Percentiles rank a stretch among this genome's conserved stretches.
Conservation (phyloP, 1,140 invertebrate genomes). For the Cataglyphis hispanica region DNA sequence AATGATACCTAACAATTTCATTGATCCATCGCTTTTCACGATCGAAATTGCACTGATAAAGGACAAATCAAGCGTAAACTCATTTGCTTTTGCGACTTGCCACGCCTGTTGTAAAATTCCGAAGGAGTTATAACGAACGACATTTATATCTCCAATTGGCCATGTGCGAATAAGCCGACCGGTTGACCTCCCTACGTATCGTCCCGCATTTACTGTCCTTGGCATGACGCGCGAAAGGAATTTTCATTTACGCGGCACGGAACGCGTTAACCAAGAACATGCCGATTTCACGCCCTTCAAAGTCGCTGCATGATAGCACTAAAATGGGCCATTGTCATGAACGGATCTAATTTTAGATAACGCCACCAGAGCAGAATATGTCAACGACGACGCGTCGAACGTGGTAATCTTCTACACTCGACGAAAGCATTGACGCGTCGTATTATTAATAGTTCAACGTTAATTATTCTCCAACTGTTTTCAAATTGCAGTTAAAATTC, state of each 20-base stretch:
- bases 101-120: neutral
- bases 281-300: conserved; percentile 42
- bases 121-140: neutral
- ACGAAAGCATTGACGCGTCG: neutral
- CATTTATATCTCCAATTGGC: conserved; percentile 6
- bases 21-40: neutral
- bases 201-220: conserved; percentile 47
- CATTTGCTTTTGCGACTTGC: neutral
- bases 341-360: conserved; percentile 68
- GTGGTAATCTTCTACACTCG: conserved; percentile 27
- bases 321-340: conserved; percentile 50
- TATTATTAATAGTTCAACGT: neutral
- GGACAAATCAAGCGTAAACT: conserved; percentile 6
- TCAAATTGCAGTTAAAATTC: neutral
- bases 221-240: conserved; percentile 25
- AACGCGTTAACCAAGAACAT: conserved; percentile 29
- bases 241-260: conserved; percentile 41
- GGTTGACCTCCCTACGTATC: conserved; percentile 35
- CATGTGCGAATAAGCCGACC: conserved; percentile 31
- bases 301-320: neutral
- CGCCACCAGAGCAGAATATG: neutral
- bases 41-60: neutral
- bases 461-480: neutral
- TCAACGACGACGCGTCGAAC: neutral
- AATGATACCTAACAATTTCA: conserved; percentile 17